A percentile compares a stretch with the other conserved stretches of the same genome.
phyloP scores from a whole-genome alignment of 2,113 vertebrate genomes.

The Macrotis lagotis region DNA sequence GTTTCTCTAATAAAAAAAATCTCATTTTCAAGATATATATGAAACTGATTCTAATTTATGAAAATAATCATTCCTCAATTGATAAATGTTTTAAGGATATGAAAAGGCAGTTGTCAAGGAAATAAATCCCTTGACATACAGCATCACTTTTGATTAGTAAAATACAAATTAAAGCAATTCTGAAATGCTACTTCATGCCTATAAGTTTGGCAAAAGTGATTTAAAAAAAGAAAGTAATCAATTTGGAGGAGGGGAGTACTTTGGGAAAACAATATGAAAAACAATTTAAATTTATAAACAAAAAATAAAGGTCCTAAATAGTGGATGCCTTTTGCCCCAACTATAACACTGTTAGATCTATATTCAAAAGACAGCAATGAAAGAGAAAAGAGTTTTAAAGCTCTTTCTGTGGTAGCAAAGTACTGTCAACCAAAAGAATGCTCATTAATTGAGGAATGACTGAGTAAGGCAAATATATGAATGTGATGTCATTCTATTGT shows the following conservation, averaged over 20 bases:
- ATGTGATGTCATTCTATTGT: not conserved
- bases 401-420: not conserved
- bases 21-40: not conserved
- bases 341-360: not conserved
- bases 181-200: not conserved
- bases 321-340: not conserved
- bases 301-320: not conserved
- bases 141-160: not conserved
- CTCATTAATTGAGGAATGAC: not conserved
- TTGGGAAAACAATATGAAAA: not conserved
- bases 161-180: not conserved
- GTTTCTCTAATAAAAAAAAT: not conserved
- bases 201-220: not conserved
- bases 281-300: not conserved
- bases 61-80: not conserved
- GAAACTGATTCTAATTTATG: not conserved
- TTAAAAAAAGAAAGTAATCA: not conserved
- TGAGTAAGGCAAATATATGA: not conserved
- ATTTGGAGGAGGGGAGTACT: not conserved
- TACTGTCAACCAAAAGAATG: not conserved
- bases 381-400: not conserved
- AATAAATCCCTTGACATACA: not conserved
- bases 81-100: no score
- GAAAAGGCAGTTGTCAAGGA: not conserved
- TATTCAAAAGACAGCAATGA: no score